Conservation (phyloP, 2,113 vertebrate genomes). For the Octodon degus region DNA sequence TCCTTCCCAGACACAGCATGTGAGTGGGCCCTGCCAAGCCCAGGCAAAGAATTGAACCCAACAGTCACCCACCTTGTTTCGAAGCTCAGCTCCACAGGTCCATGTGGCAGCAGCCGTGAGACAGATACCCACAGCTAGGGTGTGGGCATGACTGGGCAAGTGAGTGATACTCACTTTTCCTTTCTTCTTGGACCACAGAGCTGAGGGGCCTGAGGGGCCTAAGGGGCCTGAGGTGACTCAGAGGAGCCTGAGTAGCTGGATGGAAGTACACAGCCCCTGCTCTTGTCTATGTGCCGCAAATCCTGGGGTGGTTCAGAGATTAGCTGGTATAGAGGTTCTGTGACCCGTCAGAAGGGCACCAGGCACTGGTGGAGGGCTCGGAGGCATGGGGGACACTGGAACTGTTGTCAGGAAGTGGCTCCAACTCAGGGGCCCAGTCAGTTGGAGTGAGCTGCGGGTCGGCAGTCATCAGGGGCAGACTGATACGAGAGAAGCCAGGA, state of each 20-base stretch:
- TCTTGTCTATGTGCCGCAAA: accelerated
- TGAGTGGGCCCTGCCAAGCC: not conserved
- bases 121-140: not conserved
- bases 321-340: not conserved
- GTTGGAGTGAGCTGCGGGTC: not conserved
- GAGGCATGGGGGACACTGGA: too few relatives aligned
- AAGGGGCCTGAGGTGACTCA: not conserved
- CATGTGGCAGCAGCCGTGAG: not conserved
- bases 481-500: not conserved
- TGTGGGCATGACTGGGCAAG: accelerated
- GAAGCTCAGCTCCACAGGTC: not conserved
- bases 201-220: accelerated
- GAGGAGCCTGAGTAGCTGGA: not conserved
- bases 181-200: not conserved
- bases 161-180: accelerated
- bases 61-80: not conserved
- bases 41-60: not conserved
- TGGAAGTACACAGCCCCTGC: not conserved
- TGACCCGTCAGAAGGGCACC: not conserved
- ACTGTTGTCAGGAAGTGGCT: not conserved
- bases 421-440: not conserved
- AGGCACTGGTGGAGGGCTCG: accelerated
- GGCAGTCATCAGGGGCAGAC: accelerated
- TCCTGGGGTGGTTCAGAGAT: not conserved
- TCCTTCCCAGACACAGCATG: not conserved